phyloP scores from a whole-genome alignment of 2,113 vertebrate species.

The Synchiropus splendidus region DNA sequence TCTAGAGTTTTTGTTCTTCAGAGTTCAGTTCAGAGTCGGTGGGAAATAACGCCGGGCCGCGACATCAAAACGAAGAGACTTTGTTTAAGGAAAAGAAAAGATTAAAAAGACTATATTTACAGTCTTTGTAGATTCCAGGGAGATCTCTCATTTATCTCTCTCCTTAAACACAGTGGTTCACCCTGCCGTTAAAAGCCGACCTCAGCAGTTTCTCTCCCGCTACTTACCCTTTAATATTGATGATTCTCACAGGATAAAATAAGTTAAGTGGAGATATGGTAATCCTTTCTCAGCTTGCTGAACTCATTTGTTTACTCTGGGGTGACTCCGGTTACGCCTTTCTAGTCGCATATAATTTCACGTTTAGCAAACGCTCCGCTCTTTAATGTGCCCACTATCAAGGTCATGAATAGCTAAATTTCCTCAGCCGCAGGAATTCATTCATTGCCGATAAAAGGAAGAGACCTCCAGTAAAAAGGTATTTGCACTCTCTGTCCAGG shows the following conservation, averaged over 20 bases:
- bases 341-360: constrained; percentile 65
- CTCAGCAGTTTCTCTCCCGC: constrained; percentile 67
- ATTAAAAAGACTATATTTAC: constrained; percentile 59
- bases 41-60: constrained; percentile 8
- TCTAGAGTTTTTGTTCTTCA: constrained; percentile 6
- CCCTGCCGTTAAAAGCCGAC: constrained; percentile 62
- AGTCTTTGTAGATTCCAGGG: constrained; percentile 64
- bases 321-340: constrained; percentile 60
- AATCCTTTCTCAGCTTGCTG: constrained; percentile 67
- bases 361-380: constrained; percentile 55
- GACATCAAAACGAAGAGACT: constrained; percentile 34
- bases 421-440: constrained; percentile 41
- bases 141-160: constrained; percentile 66
- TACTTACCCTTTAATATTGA: constrained; percentile 72
- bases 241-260: constrained; percentile 77
- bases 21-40: background rate
- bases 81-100: constrained; percentile 37
- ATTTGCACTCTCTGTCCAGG: constrained; percentile 16
- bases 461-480: background rate
- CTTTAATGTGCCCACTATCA: constrained; percentile 58
- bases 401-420: constrained; percentile 57
- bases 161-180: constrained; percentile 66
- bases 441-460: constrained; percentile 49
- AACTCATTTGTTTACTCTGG: constrained; percentile 69
- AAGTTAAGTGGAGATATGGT: constrained; percentile 71